phyloP scores from a whole-genome alignment of 2,888 invertebrate genomes.

The Coelogynopora nodosa region DNA sequence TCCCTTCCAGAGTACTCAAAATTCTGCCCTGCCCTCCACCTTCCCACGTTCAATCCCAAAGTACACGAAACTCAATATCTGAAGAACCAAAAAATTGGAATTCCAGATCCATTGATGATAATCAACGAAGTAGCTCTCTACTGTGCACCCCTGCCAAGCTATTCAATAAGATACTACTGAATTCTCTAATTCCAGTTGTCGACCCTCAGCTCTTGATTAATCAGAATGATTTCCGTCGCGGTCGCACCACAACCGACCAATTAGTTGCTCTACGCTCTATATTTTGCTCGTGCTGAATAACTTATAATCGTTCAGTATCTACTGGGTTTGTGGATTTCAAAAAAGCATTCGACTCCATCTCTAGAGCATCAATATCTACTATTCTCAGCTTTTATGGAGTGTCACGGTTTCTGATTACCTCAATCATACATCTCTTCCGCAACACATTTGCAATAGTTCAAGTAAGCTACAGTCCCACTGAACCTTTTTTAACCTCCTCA shows the following conservation, averaged over 20 bases:
- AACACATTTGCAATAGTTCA: neutral
- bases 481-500: neutral
- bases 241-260: neutral
- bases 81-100: no score
- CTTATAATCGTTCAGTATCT: neutral
- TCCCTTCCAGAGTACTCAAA: neutral
- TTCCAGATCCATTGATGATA: no score
- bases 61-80: neutral
- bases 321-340: neutral
- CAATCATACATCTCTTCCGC: neutral
- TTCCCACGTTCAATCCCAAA: no score
- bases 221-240: neutral
- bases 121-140: neutral
- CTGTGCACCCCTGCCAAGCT: neutral
- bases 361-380: neutral
- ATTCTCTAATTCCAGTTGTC: neutral
- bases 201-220: neutral
- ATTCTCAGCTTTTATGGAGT: neutral
- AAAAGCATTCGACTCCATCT: neutral
- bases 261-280: neutral
- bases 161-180: neutral
- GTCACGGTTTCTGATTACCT: neutral
- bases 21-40: no score
- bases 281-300: neutral
- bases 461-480: neutral